Conservation (phyloP, 92 coral and sea anemone genomes). For the Plumapathes pennacea region DNA sequence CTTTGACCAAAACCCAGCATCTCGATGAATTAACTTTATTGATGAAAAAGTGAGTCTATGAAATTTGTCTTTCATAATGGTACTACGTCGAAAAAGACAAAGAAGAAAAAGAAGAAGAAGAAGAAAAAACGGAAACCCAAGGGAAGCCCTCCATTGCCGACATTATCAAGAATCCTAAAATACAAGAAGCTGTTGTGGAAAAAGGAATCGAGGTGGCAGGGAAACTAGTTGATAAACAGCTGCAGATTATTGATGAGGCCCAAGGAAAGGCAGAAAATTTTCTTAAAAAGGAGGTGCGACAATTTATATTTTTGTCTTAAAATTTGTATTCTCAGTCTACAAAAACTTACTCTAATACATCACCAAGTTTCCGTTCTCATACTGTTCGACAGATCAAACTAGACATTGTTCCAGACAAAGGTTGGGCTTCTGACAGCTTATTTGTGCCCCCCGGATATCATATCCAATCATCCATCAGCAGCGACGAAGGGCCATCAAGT, state of each 20-base stretch:
- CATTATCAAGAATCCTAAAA: slow-evolving; percentile 12
- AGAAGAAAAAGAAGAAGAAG: no score
- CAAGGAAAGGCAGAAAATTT: slow-evolving; percentile 20
- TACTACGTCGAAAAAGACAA: no score
- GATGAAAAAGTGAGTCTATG: no score
- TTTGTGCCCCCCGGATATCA: slow-evolving; percentile 38
- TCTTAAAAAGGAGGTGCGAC: slow-evolving; percentile 37
- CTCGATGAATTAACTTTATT: no score
- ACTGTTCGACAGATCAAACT: slow-evolving; percentile 23
- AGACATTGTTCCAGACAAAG: slow-evolving; percentile 23
- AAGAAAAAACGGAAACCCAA: no score
- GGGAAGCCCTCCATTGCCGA: no score
- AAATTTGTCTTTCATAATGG: no score
- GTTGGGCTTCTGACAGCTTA: slow-evolving; percentile 10
- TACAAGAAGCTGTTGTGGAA: slow-evolving; percentile 44
- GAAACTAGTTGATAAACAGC: slow-evolving; percentile 36
- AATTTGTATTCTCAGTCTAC: no score
- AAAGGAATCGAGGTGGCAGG: slow-evolving; percentile 41
- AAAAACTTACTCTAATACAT: no score
- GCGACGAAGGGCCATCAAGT: not conserved
- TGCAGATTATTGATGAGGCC: slow-evolving; percentile 23
- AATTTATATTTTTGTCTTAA: no score
- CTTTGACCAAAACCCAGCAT: no score
- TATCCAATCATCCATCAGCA: slow-evolving; percentile 12
- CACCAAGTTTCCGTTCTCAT: no score